A percentile compares a stretch with the other conserved stretches of the same genome.
These are phyloP conservation scores for Megalops atlanticus DNA, from an alignment of 2,113 vertebrate genomes.

Conservation along the genomic window DNA sequence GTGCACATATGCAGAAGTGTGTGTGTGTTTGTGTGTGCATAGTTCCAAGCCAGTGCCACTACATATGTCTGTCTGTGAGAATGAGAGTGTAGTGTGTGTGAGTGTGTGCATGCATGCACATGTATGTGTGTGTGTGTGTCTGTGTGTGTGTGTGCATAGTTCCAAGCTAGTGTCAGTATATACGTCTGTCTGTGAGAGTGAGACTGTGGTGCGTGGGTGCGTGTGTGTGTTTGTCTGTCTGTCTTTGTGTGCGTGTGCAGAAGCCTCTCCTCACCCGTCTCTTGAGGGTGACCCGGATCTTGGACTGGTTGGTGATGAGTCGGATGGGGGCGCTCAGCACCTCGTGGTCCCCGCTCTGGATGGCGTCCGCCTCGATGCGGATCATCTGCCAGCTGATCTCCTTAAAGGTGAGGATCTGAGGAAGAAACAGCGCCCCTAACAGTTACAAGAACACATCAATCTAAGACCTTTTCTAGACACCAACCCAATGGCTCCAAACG, in stretches of 20 bases:
- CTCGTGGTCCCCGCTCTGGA: conserved; percentile 92
- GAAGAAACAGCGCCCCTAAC: not conserved
- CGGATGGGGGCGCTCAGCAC: conserved; percentile 94
- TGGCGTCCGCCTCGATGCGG: conserved; percentile 96
- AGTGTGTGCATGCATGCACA: conserved; percentile 4
- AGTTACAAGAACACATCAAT: not conserved
- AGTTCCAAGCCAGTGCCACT: too few species aligned
- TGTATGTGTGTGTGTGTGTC: conserved; percentile 2
- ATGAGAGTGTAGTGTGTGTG: not conserved
- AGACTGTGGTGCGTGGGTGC: not conserved
- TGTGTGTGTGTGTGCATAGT: conserved; percentile 31
- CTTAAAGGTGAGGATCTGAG: conserved; percentile 95
- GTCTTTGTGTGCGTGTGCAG: not conserved
- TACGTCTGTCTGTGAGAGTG: not conserved
- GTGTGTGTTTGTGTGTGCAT: not conserved
- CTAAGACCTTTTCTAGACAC: not conserved
- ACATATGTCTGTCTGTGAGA: too few species aligned
- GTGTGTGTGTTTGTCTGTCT: conserved; percentile 3
- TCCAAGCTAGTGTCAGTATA: too few species aligned
- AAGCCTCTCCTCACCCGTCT: conserved; percentile 79
- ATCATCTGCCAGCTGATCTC: conserved; percentile 99
- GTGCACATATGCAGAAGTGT: not conserved
- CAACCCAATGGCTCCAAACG: not conserved
- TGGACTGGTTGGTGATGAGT: conserved; percentile 97
- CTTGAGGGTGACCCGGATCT: conserved; percentile 94